Evolutionary conservation across 1,140 invertebrate genomes (phyloP), one percentile per base, ranked within the genome.

Genomic region (Phthorimaea operculella): DNA sequence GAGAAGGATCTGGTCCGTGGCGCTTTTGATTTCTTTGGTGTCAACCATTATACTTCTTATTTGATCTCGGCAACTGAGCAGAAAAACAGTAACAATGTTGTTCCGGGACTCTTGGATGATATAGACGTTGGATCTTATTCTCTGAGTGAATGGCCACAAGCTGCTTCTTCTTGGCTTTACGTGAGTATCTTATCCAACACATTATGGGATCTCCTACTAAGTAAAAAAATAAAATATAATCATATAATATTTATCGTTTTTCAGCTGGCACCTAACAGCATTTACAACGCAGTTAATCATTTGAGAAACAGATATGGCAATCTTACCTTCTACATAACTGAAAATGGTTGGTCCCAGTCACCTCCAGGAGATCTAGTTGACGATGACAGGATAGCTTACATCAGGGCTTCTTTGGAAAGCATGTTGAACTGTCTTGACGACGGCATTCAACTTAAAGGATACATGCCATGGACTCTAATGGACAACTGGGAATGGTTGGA

Each of bases 401-500:
- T 39, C 33, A 33, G 34, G 4, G 33, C 44, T 6, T 33, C 12
- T 67, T 80, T 82, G 60, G 72, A 88, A 87, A 4, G 84, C 88
- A 68, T 87, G 83, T 57, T 94, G 92, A 73, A 92, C 92, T 6
- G 62, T 93, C 0, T 88, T 90, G 66, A 75, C 44, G 69, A 70
- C 66, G 87, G 87, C 0, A 90, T 88, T 45, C 90, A 94, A 62
- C 79, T 96, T 3, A 85, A 85, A 42, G 90, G 89, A 0, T 94
- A 94, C 63, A 90, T 90, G 49, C 87, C 88, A 4, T 94, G 92
- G 92, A 91, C 90, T 11, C 70, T 94, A 14, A 88, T 93, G 87
- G 92, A 94, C 63, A 92, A 92, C 63, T 92, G 91, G 62, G 92
- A 93, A 79, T 93, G 92, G 91, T 86, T 57, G 0, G 77, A 80